phyloP scores from a whole-genome alignment of 1,140 invertebrate genomes.

The Argopecten irradians region DNA sequence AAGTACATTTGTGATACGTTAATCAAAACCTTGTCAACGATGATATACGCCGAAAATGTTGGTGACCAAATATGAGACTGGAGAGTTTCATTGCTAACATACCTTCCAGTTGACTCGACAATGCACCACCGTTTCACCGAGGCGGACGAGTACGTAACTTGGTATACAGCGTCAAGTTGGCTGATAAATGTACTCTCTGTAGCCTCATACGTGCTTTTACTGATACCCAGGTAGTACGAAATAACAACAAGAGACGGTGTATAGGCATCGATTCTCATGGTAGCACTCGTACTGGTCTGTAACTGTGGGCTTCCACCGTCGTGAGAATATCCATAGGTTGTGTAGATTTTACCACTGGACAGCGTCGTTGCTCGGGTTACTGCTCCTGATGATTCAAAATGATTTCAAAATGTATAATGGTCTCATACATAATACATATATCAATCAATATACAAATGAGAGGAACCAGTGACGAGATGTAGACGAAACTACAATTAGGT shows the following conservation, averaged over 20 bases:
- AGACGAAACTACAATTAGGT: no score
- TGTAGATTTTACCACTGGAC: conserved; percentile 48
- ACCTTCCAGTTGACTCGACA: conserved; percentile 36
- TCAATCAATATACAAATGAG: not conserved
- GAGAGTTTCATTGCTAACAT: conserved; percentile 6
- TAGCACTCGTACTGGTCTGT: conserved; percentile 41
- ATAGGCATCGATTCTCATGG: conserved; percentile 59
- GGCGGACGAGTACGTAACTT: conserved; percentile 43
- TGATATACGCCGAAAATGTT: not conserved
- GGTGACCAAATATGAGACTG: not conserved
- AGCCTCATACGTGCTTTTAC: conserved; percentile 42
- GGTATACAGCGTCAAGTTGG: conserved; percentile 51
- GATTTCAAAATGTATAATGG: not conserved
- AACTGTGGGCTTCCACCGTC: conserved; percentile 55
- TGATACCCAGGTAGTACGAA: conserved; percentile 57
- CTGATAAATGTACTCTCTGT: conserved; percentile 48
- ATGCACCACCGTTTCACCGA: conserved; percentile 59
- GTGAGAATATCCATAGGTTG: conserved; percentile 42
- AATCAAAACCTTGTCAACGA: no score
- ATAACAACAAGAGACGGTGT: conserved; percentile 52
- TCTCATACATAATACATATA: not conserved
- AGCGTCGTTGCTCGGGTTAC: conserved; percentile 49
- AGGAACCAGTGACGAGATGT: not conserved
- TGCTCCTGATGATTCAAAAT: conserved; percentile 36
- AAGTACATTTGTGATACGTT: no score